Conservation (phyloP, 2,888 invertebrate species). For the Drosophila picticornis region DNA sequence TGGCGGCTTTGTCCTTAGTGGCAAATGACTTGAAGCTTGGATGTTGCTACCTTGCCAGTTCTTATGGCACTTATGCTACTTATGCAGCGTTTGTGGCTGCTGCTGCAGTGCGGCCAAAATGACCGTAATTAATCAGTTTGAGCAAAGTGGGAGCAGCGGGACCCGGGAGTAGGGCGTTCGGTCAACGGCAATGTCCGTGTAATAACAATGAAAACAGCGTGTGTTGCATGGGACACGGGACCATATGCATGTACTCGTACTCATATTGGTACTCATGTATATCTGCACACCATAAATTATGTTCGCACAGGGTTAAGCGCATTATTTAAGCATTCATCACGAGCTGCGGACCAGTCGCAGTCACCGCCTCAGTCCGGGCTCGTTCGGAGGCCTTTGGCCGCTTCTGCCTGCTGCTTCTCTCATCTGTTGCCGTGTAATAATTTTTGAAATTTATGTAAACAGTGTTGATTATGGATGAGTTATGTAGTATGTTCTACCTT, state of each 20-base stretch:
- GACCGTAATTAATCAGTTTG: conserved; percentile 82
- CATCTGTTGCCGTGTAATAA: conserved; percentile 70
- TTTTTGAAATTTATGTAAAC: conserved; percentile 80
- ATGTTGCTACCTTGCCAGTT: conserved; percentile 58
- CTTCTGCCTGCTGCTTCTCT: conserved; percentile 25
- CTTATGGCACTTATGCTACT: conserved; percentile 77
- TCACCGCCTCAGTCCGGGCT: conserved; percentile 3
- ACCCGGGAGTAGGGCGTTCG: conserved; percentile 45
- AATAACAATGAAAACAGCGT: conserved; percentile 79
- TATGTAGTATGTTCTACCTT: conserved; percentile 75
- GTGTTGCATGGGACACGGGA: conserved; percentile 47
- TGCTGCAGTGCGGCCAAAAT: conserved; percentile 54
- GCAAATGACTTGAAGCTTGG: conserved; percentile 69
- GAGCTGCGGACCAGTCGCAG: conserved; percentile 50
- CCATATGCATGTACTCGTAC: conserved; percentile 20
- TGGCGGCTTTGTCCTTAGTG: conserved; percentile 76
- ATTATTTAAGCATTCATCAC: conserved; percentile 82
- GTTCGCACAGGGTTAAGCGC: conserved; percentile 83
- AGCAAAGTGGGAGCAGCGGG: conserved; percentile 69
- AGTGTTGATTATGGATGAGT: conserved; percentile 81
- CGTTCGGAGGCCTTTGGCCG: conserved; percentile 24
- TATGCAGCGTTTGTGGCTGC: conserved; percentile 58
- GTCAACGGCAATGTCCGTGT: conserved; percentile 75
- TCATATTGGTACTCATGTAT: conserved; percentile 64
- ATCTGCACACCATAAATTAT: conserved; percentile 83